Evolutionary conservation across 2,888 invertebrate species (phyloP), one percentile per base, ranked within the genome.

Genomic region (Morpho achilles): DNA sequence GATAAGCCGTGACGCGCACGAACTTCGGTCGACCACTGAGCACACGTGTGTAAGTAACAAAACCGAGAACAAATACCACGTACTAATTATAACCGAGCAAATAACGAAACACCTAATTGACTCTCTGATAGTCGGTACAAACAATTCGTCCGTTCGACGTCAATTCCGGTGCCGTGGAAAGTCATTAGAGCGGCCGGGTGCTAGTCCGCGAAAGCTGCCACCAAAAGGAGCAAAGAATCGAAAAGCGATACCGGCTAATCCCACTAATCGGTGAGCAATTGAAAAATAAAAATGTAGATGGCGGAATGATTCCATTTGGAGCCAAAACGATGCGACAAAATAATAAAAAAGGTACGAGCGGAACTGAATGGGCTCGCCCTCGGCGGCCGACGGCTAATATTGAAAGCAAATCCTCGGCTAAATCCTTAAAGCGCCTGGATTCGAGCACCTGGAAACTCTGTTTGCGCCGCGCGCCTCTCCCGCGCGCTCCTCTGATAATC

Each of bases 241-340:
- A 76, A 86, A 87, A 88, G 85, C 88, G 83, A 89, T 87, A 86
- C 77, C 71, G 82, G 74, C 84, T 91, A 91, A 91, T 91, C 90
- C 89, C 80, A 88, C 87, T 91, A 91, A 91, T 91, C 91, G 91
- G 78, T 69, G 80, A 74, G 84, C 91, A 91, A 91, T 91, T 91
- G 91, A 91, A 91, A 91, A 91, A 91, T 91, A 91, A 91, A 91
- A 91, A 91, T 88, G 91, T 87, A 91, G 91, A 91, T 89, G 84
- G 87, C 83, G 78, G 85, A 90, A 89, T 90, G 84, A 89, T 89
- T 90, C 89, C 89, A 87, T 88, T 90, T 87, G 79, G 87, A 83
- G 83, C 85, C 88, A 86, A 88, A 90, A 90, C 90, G 90, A 89
- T 84, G 90, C 90, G 90, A 87, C 88, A 86, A 89, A 90, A 90